A percentile compares a stretch with the other conserved stretches of the same genome.
phyloP scores from a whole-genome alignment of 2,113 vertebrate genomes.

The Sminthopsis crassicaudata region DNA sequence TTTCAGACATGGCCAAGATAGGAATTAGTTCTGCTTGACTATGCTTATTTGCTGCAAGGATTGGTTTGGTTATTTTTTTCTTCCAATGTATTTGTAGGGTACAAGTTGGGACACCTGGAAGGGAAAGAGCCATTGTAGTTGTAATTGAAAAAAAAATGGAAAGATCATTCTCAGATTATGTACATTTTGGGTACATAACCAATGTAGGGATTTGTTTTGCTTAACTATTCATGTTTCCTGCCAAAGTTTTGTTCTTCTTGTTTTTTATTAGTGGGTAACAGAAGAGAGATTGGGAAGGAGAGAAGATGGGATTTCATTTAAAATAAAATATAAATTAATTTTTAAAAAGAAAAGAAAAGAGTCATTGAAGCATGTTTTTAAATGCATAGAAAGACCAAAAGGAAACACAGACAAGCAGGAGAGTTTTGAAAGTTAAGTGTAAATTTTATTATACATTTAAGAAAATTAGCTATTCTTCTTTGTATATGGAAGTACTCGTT shows the following conservation, averaged over 20 bases:
- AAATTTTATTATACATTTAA: not conserved
- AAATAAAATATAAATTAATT: not conserved
- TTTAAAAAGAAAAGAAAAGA: not conserved
- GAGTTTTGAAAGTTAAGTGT: not conserved
- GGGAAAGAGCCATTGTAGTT: not conserved
- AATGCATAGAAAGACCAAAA: not conserved
- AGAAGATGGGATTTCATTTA: not conserved
- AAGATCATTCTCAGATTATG: not conserved
- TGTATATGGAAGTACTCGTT: not conserved
- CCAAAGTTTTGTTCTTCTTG: not conserved
- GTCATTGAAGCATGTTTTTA: not conserved
- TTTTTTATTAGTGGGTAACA: not conserved
- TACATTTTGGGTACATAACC: not conserved
- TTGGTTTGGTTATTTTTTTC: not conserved
- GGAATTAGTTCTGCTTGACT: not conserved
- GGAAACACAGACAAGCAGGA: not conserved
- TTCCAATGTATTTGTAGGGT: not conserved
- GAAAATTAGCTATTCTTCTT: not conserved
- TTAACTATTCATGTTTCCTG: not conserved
- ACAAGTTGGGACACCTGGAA: not conserved
- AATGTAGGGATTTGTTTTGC: not conserved
- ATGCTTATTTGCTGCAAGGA: not conserved
- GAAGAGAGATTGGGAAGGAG: not conserved
- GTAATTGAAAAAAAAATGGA: not conserved
- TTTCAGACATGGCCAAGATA: not conserved